These are phyloP conservation scores for Acheta domesticus DNA, from an alignment of 2,888 invertebrate species.

Conservation along the genomic window DNA sequence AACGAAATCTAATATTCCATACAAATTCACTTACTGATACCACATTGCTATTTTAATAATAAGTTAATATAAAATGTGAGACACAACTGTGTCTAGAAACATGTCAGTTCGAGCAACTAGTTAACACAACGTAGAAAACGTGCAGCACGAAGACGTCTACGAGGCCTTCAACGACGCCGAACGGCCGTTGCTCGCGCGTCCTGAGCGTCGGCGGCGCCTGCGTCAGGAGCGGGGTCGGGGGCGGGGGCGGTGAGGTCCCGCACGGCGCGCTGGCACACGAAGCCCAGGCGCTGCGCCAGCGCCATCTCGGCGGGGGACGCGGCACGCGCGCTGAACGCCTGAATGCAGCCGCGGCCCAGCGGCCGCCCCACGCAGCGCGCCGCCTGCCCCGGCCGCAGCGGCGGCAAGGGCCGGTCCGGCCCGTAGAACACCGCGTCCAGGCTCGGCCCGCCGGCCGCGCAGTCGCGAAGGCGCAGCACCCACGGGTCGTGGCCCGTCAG, in stretches of 20 bases:
- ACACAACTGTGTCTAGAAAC: too few species aligned
- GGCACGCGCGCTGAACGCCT: neutral
- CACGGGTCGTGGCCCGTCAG: neutral
- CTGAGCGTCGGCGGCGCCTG: neutral
- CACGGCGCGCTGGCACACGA: neutral
- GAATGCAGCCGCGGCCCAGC: neutral
- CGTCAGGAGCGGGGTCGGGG: neutral
- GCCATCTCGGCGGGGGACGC: neutral
- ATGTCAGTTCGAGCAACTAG: too few species aligned
- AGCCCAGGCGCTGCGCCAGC: neutral
- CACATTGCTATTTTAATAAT: too few species aligned
- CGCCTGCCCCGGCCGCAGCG: neutral
- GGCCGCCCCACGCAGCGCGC: neutral
- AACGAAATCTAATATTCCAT: too few species aligned
- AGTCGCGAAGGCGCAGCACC: neutral
- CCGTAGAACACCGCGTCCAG: neutral
- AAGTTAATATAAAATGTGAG: too few species aligned
- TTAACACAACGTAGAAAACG: too few species aligned
- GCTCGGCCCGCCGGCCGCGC: neutral
- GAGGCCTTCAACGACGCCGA: neutral
- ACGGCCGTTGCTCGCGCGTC: neutral
- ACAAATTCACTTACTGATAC: too few species aligned
- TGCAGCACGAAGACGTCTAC: too few species aligned
- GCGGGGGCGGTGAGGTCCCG: neutral
- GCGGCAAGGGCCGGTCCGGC: neutral